Evolutionary conservation across 2,888 invertebrate species (phyloP), one percentile per base, ranked within the genome.

Genomic region (Metallyticus violacea): DNA sequence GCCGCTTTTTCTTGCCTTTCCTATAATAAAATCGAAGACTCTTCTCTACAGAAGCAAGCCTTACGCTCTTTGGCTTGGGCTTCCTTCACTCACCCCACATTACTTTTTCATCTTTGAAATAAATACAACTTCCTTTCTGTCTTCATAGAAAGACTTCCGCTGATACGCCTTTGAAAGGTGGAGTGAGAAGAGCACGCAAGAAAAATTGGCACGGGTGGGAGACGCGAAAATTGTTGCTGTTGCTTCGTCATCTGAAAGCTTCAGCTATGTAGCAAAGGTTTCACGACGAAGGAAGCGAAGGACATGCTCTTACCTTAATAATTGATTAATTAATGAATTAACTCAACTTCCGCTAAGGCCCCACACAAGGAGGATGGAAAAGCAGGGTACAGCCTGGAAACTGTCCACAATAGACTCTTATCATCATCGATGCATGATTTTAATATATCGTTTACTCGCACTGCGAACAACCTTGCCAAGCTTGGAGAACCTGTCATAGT

Each of bases 271-370:
- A 62, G 40, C 40, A 62, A 62, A 62, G 40, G 40, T 40, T 40
- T 40, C 40, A 40, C 40, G 40, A 77, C 28, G 22, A 30, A 81
- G 30, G 81, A 30, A n/a, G n/a, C n/a, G n/a, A n/a, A 81, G 30
- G 29, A n/a, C 30, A 83, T 77, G 85, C 85, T 85, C 79, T 85
- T 85, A 85, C 81, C 77, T 79, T 80, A 81, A 85, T 85, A 85
- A 85, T 85, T 85, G 85, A 85, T 81, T 85, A 85, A 85, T 85
- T 80, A 85, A 80, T 85, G 85, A 85, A 85, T 85, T 85, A 81
- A 85, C 62, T 79, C 85, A 81, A 85, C 85, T 81, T 81, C 85
- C 80, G 85, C 85, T 83, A 83, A 83, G 83, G 83, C 40, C 22
- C 40, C 15, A 62, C 22, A 62, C 40, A 62, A 62, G 40, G 40